phyloP scores from a whole-genome alignment of 2,113 vertebrate genomes.

The Vulpes vulpes region DNA sequence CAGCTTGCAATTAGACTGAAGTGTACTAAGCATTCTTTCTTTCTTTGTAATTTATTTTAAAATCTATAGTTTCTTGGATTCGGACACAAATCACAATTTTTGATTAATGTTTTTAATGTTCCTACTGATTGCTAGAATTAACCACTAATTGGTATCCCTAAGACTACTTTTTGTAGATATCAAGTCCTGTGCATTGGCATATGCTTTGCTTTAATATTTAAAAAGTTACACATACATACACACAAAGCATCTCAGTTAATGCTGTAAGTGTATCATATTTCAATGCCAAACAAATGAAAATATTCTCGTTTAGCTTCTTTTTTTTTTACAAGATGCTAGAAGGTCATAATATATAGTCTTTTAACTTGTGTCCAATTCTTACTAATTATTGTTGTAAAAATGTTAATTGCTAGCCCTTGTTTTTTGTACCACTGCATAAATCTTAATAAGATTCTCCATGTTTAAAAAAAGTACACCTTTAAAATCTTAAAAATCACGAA shows the following conservation, averaged over 20 bases:
- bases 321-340: not conserved
- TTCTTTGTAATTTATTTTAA: conserved; percentile 46
- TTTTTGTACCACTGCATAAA: not conserved
- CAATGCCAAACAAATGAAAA: not conserved
- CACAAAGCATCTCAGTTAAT: not conserved
- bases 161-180: not conserved
- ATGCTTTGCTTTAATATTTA: not conserved
- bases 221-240: not conserved
- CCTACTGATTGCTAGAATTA: conserved; percentile 44
- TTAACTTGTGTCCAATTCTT: not conserved
- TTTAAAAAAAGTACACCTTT: not conserved
- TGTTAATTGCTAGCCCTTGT: not conserved
- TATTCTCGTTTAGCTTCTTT: not conserved
- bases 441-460: not conserved
- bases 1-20: not conserved
- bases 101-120: conserved; percentile 28
- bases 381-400: not conserved
- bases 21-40: not conserved
- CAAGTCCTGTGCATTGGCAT: not conserved
- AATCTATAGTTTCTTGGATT: conserved; percentile 28
- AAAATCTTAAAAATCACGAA: not conserved
- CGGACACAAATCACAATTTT: not conserved
- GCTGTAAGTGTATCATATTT: conserved; percentile 23
- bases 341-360: not conserved
- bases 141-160: conserved; percentile 18